These are phyloP conservation scores for Heliangelus exortis DNA, from an alignment of 2,797 vertebrate species.

Conservation along the genomic window DNA sequence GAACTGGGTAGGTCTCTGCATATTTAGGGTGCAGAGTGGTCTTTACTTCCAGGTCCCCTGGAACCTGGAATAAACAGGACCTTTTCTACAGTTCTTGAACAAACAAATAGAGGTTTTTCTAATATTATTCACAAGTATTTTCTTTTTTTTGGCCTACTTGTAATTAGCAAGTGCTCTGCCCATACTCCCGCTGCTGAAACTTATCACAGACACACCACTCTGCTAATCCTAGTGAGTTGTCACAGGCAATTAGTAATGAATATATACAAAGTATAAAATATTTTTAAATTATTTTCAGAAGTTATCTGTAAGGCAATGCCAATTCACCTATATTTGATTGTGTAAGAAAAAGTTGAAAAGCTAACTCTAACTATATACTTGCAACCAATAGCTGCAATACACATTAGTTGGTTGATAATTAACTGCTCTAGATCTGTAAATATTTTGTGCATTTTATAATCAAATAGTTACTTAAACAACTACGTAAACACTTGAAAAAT, in stretches of 20 bases:
- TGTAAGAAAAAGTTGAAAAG: neutral
- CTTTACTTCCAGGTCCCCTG: neutral
- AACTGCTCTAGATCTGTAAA: neutral
- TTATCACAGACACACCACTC: neutral
- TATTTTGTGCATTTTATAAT: neutral
- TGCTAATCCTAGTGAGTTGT: neutral
- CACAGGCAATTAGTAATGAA: neutral
- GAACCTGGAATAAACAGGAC: neutral
- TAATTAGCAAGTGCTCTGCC: neutral
- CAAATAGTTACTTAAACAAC: neutral
- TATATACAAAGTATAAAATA: neutral
- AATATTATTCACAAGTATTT: neutral
- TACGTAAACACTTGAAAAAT: neutral
- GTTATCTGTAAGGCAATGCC: neutral
- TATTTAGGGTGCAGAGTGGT: neutral
- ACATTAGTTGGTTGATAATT: neutral
- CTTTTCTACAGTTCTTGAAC: neutral
- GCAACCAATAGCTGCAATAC: neutral
- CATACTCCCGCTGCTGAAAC: neutral
- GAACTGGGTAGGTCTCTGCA: neutral
- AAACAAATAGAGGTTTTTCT: neutral
- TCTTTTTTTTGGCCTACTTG: neutral
- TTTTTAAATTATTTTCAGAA: neutral
- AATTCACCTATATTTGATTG: neutral
- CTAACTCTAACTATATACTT: neutral